phyloP scores from a whole-genome alignment of 1,140 invertebrate genomes.

The Whitmania pigra region DNA sequence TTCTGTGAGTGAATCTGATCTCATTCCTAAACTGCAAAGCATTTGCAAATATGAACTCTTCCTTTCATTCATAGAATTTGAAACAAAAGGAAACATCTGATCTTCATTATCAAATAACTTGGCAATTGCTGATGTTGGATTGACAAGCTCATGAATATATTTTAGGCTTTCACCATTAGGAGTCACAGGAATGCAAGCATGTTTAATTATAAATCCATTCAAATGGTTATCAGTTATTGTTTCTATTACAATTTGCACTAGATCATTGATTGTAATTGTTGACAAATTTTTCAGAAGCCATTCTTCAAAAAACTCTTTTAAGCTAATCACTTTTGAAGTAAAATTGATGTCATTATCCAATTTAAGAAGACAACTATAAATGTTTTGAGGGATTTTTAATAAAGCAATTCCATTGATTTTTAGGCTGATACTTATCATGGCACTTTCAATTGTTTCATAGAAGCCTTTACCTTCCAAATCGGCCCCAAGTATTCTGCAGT shows the following conservation, averaged over 20 bases:
- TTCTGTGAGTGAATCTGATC: background rate
- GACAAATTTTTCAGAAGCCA: slow-evolving; percentile 16
- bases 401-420: background rate
- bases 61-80: background rate
- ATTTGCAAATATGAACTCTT: background rate
- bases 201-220: slow-evolving; percentile 18
- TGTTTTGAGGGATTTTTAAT: slow-evolving; percentile 6
- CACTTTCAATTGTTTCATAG: background rate
- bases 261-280: background rate
- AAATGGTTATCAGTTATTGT: slow-evolving; percentile 11
- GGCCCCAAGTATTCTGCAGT: background rate
- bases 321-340: background rate
- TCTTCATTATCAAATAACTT: slow-evolving; percentile 25
- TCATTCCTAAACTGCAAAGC: slow-evolving; percentile 11
- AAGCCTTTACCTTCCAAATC: background rate
- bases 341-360: background rate
- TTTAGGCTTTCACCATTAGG: slow-evolving; percentile 20
- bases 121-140: slow-evolving; percentile 17
- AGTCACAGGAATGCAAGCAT: slow-evolving; percentile 24
- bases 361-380: slow-evolving; percentile 11
- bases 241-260: background rate
- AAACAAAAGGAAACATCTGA: slow-evolving; percentile 17
- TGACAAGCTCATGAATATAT: slow-evolving; percentile 12
- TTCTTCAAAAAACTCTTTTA: background rate
- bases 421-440: background rate